phyloP scores from a whole-genome alignment of 2,888 invertebrate genomes.

The Meganola albula region DNA sequence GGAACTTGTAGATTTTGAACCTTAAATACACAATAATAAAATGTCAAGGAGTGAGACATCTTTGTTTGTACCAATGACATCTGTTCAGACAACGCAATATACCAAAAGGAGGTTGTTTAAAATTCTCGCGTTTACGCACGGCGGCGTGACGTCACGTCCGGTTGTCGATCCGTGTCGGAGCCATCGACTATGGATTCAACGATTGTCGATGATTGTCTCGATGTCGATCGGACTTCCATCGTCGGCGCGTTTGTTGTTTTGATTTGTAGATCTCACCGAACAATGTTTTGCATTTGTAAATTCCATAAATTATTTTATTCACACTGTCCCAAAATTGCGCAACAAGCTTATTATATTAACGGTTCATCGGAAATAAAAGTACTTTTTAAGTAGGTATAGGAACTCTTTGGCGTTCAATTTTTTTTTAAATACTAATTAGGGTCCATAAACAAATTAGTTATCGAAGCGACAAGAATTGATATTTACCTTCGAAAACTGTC shows the following conservation, averaged over 20 bases:
- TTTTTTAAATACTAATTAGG: too few relatives aligned
- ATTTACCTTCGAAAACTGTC: too few relatives aligned
- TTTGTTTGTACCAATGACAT: slow-evolving; percentile 59
- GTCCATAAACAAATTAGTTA: too few relatives aligned
- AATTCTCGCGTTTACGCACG: slow-evolving; percentile 70
- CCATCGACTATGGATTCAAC: slow-evolving; percentile 42
- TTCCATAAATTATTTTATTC: slow-evolving; percentile 29
- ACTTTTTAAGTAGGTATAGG: too few relatives aligned
- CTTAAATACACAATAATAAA: slow-evolving; percentile 40
- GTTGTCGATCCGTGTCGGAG: slow-evolving; percentile 42
- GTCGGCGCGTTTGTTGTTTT: slow-evolving; percentile 68
- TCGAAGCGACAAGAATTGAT: too few relatives aligned
- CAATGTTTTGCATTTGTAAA: slow-evolving; percentile 53
- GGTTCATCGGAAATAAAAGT: too few relatives aligned
- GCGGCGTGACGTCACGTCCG: slow-evolving; percentile 69
- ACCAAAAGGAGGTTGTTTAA: slow-evolving; percentile 71
- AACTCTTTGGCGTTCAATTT: too few relatives aligned
- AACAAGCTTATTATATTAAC: too few relatives aligned
- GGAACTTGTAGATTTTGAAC: slow-evolving; percentile 33
- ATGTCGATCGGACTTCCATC: slow-evolving; percentile 64
- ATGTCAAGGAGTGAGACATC: slow-evolving; percentile 38
- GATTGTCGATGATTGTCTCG: slow-evolving; percentile 52
- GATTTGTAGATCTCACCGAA: slow-evolving; percentile 59
- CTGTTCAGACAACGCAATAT: slow-evolving; percentile 59
- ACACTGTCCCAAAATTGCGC: too few relatives aligned